Percentiles rank a stretch among this genome's conserved stretches.
Conservation (phyloP, 2,888 invertebrate genomes). For the Gortyna flavago region DNA sequence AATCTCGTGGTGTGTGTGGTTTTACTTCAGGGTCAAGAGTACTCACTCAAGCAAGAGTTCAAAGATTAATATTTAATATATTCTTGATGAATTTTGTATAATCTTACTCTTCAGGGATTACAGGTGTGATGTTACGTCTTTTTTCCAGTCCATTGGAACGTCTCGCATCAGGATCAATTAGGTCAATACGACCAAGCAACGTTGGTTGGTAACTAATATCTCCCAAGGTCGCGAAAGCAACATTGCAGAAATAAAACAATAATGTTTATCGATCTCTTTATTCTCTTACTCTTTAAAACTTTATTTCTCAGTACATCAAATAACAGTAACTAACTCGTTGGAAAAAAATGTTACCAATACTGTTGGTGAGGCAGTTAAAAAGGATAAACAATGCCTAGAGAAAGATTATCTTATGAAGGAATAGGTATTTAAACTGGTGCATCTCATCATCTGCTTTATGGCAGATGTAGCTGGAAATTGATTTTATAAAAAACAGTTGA, state of each 20-base stretch:
- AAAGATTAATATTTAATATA: constrained; percentile 19
- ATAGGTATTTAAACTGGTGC: constrained; percentile 20
- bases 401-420: constrained; percentile 38
- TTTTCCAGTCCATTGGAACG: background rate
- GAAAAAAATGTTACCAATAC: constrained; percentile 64
- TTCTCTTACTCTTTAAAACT: constrained; percentile 72
- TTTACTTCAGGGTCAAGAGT: constrained; percentile 32
- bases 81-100: background rate
- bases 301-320: constrained; percentile 69
- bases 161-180: background rate
- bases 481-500: constrained; percentile 36
- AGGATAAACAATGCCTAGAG: constrained; percentile 31
- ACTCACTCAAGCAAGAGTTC: constrained; percentile 1
- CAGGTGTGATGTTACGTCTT: background rate
- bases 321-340: constrained; percentile 67
- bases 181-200: background rate
- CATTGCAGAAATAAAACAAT: constrained; percentile 57
- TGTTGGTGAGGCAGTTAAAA: constrained; percentile 45
- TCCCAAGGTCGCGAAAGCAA: constrained; percentile 8
- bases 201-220: constrained; percentile 16
- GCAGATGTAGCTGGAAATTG: constrained; percentile 28
- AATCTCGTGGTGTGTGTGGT: background rate
- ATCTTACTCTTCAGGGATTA: background rate
- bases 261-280: constrained; percentile 72
- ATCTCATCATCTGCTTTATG: constrained; percentile 23